Conservation (phyloP, 1,140 invertebrate species). For the Camponotus pennsylvanicus region DNA sequence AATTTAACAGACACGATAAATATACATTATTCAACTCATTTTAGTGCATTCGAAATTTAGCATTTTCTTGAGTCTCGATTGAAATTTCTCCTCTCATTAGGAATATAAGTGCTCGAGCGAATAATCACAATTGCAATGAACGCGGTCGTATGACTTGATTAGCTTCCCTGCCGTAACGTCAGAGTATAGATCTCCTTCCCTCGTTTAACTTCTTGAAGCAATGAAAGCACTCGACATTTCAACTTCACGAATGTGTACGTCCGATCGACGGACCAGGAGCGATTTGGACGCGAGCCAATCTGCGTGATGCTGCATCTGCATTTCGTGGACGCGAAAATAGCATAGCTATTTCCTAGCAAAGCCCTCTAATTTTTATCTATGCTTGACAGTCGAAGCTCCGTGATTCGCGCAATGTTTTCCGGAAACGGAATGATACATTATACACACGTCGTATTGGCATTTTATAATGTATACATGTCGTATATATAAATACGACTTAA, state of each 20-base stretch:
- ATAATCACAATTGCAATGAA: constrained; percentile 35
- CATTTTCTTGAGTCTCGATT: neutral
- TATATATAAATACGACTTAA: neutral
- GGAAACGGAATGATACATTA: constrained; percentile 60
- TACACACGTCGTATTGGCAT: neutral
- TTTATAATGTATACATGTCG: neutral
- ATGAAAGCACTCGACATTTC: constrained; percentile 51
- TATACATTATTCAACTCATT: neutral
- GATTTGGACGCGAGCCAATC: constrained; percentile 70
- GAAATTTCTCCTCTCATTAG: constrained; percentile 1
- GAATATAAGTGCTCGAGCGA: constrained; percentile 17
- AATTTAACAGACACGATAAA: neutral
- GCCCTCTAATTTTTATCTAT: constrained; percentile 68
- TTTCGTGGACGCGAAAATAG: constrained; percentile 72
- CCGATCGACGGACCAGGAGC: constrained; percentile 29
- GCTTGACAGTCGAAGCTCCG: constrained; percentile 54
- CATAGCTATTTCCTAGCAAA: neutral
- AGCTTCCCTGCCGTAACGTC: constrained; percentile 18
- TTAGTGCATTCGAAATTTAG: neutral
- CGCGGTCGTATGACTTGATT: constrained; percentile 36
- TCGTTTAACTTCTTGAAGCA: constrained; percentile 26
- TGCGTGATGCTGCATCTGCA: constrained; percentile 65
- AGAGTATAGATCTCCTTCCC: constrained; percentile 44
- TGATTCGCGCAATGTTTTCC: constrained; percentile 44
- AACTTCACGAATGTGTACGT: constrained; percentile 45